Conservation (phyloP, 2,888 invertebrate genomes). For the Orchesella flavescens region DNA sequence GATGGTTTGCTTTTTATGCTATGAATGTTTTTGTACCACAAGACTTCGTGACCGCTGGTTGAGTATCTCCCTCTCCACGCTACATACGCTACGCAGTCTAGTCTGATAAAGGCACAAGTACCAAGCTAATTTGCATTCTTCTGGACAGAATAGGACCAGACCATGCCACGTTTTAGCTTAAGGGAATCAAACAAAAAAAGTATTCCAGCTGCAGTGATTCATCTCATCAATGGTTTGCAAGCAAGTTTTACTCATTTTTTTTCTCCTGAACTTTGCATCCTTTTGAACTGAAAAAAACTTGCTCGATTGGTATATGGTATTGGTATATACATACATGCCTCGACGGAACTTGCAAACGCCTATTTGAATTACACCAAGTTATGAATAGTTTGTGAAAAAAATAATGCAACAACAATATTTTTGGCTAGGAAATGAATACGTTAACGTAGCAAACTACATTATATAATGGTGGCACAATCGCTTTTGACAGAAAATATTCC, state of each 20-base stretch:
- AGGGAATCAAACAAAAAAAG: constrained; percentile 12
- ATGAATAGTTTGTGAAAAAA: no score
- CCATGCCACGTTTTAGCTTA: constrained; percentile 39
- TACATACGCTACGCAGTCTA: no score
- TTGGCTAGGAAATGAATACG: no score
- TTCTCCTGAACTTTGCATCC: neutral
- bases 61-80: no score
- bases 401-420: no score
- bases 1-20: no score
- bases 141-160: constrained; percentile 46
- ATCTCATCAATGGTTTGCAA: neutral
- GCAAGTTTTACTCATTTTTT: neutral
- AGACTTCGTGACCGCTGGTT: no score
- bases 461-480: no score
- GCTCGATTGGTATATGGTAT: neutral
- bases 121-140: constrained; percentile 48
- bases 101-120: neutral
- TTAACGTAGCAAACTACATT: no score
- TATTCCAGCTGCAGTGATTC: neutral
- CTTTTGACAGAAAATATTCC: no score
- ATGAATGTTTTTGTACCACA: no score
- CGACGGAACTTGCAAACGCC: neutral
- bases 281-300: neutral
- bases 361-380: neutral
- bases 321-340: neutral